Base-by-base conservation (phyloP, 1,140 invertebrate genomes). In the Uloborus diversus region DNA sequence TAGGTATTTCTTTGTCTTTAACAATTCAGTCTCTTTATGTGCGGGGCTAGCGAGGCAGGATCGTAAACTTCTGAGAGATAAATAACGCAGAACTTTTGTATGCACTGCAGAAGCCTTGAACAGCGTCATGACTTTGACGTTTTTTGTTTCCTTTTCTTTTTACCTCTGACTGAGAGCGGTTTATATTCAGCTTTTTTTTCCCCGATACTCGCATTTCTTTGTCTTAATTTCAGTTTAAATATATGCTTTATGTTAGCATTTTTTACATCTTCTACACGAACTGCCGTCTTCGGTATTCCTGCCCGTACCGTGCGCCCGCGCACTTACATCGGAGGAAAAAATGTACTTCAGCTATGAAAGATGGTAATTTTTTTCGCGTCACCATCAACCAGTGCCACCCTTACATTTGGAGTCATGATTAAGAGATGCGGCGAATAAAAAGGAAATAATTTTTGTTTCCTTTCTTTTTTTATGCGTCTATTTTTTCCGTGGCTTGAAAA, bases 181-280 rank as follows among this genome's bases (percentile, higher is more conserved):
- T 68, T 49, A 42, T 68, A 30, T 27, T 28, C 13, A 27, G 23
- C 32, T 68, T 37, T 68, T 68, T 42, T 49, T 68, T 42, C 64
- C 64, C 37, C 13, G 35, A 35, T n/a, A 64, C 14, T 35, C 61
- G 61, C 61, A 64, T 64, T 42, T 42, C 62, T 65, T 65, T 65
- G 62, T 68, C 64, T 68, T 68, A 68, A 68, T 68, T 68, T 68
- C 64, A 68, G 9, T 68, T 68, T 68, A 68, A 68, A 68, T 68
- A 25, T 49, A 49, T 68, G 47, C 64, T 51, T 42, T 14, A 7
- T 37, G 32, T 64, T 35, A 37, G 61, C 35, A 47, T 65, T 65
- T 65, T 27, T 65, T 65, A 47, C 37, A 42, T 47, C 62, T 65
- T 65, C 9, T 35, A 68, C 64, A 68, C 30, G 27, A 13, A 23